Conservation (phyloP, 2,113 vertebrate species). For the Axis porcinus region DNA sequence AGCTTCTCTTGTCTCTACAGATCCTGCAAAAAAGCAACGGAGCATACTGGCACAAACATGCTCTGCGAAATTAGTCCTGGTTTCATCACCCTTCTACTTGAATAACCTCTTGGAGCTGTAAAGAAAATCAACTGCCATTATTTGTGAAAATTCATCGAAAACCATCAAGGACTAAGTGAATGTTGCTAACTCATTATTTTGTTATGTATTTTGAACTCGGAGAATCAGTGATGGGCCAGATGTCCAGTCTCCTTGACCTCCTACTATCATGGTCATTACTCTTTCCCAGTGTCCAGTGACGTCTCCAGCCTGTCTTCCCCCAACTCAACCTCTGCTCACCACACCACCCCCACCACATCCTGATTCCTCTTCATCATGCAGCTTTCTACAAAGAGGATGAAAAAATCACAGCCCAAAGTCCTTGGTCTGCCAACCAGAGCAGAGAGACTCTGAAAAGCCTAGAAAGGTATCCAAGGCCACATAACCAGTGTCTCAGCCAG, state of each 20-base stretch:
- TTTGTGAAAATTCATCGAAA: conserved; percentile 28
- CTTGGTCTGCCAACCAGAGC: neutral
- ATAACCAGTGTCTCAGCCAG: neutral
- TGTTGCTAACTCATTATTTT: neutral
- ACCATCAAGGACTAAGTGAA: neutral
- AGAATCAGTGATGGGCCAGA: neutral
- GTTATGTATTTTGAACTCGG: neutral
- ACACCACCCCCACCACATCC: neutral
- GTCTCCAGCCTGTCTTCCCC: neutral
- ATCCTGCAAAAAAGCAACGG: neutral
- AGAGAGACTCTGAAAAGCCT: neutral
- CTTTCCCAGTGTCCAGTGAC: neutral
- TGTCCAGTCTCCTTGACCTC: neutral
- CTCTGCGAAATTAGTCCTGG: neutral
- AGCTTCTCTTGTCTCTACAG: neutral
- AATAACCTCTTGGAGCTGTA: neutral
- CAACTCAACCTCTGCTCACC: neutral
- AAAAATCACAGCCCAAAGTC: neutral
- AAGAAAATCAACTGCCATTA: conserved; percentile 30
- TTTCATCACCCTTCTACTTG: neutral
- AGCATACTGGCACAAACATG: neutral
- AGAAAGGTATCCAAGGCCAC: neutral
- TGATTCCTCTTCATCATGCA: neutral
- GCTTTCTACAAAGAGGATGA: neutral
- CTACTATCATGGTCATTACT: neutral